phyloP scores from a whole-genome alignment of 2,888 invertebrate species.

The Latrodectus hesperus region DNA sequence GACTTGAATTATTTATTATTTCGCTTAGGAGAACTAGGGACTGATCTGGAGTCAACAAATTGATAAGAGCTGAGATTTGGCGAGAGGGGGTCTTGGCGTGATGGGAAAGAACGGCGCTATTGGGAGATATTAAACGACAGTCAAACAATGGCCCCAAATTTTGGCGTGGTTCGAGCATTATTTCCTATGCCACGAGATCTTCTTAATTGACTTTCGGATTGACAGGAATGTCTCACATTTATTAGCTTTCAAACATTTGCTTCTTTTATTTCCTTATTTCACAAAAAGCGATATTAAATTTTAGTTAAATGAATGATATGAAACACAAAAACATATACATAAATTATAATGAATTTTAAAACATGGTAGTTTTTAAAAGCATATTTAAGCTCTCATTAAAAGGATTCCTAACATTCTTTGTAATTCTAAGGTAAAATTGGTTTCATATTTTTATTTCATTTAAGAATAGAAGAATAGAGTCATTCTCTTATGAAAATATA shows the following conservation, averaged over 20 bases:
- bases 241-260: background rate
- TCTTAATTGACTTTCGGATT: slow-evolving; percentile 42
- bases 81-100: background rate
- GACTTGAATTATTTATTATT: slow-evolving; percentile 46
- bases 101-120: background rate
- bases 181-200: slow-evolving; percentile 11
- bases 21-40: slow-evolving; percentile 1
- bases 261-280: background rate
- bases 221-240: slow-evolving; percentile 5
- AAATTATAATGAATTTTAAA: too few relatives aligned
- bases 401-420: too few relatives aligned
- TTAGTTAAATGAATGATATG: too few relatives aligned
- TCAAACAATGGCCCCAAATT: background rate
- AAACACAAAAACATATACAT: too few relatives aligned
- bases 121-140: background rate
- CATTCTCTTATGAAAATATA: too few relatives aligned
- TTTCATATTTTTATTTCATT: too few relatives aligned
- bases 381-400: too few relatives aligned
- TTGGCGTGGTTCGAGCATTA: background rate
- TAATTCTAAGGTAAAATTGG: too few relatives aligned
- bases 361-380: too few relatives aligned
- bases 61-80: slow-evolving; percentile 35
- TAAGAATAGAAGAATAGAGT: too few relatives aligned
- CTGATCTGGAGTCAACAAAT: slow-evolving; percentile 1
- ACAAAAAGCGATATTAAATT: too few relatives aligned